Base-by-base conservation (phyloP, 35 echinoderm and acorn worm genomes). In the Patiria miniata region DNA sequence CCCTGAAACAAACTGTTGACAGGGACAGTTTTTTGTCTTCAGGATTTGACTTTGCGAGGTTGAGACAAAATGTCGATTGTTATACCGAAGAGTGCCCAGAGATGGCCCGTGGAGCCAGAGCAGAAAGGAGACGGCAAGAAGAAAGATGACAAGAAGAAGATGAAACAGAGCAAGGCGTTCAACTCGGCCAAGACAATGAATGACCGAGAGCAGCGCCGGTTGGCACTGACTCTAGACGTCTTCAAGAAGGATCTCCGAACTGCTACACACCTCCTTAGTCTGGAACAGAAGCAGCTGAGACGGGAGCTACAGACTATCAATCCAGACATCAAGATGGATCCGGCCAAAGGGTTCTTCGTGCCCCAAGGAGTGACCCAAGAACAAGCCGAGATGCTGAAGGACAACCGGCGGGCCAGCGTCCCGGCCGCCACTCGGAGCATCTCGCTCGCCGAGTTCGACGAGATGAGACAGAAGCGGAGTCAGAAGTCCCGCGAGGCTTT, bases 401-500 rank as follows among this genome's bases (percentile, higher is more conserved):
- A 81, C 7, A 65, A 76, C n/a, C 50, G 78, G 52, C 87, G 79
- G 10, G 78, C 81, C 23, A 38, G 39, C 8, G 34, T 44, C 21
- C 36, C 52, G 1, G 51, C 29, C 33, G 23, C 80, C 8, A 90
- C 87, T 1, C 52, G 87, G 26, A 90, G 87, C 40, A 90, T 90
- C 39, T 90, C 87, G 30, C 87, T 90, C 0, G 87, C 81, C 32
- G 87, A 90, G 56, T 90, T 90, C 60, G 80, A 81, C 15, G 87
- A 82, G 58, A 90, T 90, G 87, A 61, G 87, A 15, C 81, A 33
- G 44, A 44, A 53, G 51, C 23, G 77, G 42, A 44, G 68, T 9
- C 44, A 79, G 22, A 2, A 28, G 39, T 44, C 68, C 17, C 40
- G 85, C 29, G 65, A 73, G 26, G 65, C 29, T 0, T 73, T 73